Evolutionary conservation across 2,113 vertebrate genomes (phyloP), one percentile per base, ranked within the genome.

Genomic region (Pluvianellus socialis): DNA sequence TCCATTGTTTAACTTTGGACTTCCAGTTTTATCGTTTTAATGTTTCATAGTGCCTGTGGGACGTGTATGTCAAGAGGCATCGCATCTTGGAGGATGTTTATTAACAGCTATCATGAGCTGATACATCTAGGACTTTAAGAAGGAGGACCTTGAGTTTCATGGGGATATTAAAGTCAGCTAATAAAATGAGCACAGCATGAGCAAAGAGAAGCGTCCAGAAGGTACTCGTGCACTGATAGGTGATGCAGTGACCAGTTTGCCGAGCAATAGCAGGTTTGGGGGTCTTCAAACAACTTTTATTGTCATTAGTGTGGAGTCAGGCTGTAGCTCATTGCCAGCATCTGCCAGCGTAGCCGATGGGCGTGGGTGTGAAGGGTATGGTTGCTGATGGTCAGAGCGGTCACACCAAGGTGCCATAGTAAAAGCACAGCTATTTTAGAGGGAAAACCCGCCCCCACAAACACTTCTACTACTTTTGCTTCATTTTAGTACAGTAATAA

Each of bases 381-480:
- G 24, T 33, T 80, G 59, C 65, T 50, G 28, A 19, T 71, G 50
- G 63, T 67, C 70, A 67, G 52, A 67, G 61, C 6, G 5, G 8
- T 81, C n/a, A 33, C 47, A 40, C 12, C 38, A 83, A 40, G 13
- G 22, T 92, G 7, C 23, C 13, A 3, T 61, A 47, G 90, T 15
- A 65, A 79, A 90, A 61, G 2, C 21, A 15, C 5, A 40, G 16
- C 30, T 90, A 17, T 44, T 82, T 65, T 42, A 40, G 28, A 73
- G 40, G 22, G 3, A 4, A 12, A 50, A 1, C 0, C 6, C 0
- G 27, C 30, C 42, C 5, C 3, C 44, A 8, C 27, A n/a, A 83
- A 55, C 8, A 40, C 65, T 82, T 66, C 14, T 81, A 47, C 3
- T 10, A 33, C 5, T 73, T 70, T 52, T 90, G 2, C 18, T 86